These are phyloP conservation scores for Thomomys bottae DNA, from an alignment of 2,113 vertebrate genomes.

Conservation along the genomic window DNA sequence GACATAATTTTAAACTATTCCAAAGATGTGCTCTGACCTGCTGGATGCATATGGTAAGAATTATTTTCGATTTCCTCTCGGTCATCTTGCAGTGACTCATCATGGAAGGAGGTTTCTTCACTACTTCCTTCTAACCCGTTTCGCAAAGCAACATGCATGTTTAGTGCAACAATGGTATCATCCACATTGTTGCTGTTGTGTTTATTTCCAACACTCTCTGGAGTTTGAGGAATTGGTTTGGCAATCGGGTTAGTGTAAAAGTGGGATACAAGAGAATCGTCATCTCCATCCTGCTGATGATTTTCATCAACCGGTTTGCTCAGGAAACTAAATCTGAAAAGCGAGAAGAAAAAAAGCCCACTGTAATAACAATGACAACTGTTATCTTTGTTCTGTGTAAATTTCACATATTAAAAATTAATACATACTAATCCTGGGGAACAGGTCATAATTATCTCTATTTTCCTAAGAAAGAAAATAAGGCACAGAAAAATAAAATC, in stretches of 20 bases:
- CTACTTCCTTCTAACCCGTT: constrained; percentile 93
- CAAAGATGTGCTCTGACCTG: constrained; percentile 86
- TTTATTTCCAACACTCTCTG: constrained; percentile 81
- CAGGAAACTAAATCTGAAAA: constrained; percentile 61
- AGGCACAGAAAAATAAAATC: constrained; percentile 39
- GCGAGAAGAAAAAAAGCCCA: not conserved
- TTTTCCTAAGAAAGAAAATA: not conserved
- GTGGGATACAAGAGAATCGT: constrained; percentile 89
- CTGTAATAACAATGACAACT: constrained; percentile 26
- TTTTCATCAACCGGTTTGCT: constrained; percentile 87
- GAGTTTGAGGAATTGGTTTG: constrained; percentile 91
- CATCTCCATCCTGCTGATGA: constrained; percentile 85
- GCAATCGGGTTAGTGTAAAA: constrained; percentile 94
- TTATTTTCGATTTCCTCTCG: constrained; percentile 87
- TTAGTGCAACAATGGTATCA: constrained; percentile 93
- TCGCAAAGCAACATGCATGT: constrained; percentile 86
- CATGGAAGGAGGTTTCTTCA: constrained; percentile 92
- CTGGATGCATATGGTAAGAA: constrained; percentile 87
- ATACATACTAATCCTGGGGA: not conserved
- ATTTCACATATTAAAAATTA: constrained; percentile 45
- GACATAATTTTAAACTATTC: constrained; percentile 8
- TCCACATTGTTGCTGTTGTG: constrained; percentile 84
- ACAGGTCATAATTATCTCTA: not conserved
- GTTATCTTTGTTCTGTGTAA: not conserved
- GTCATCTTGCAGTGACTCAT: constrained; percentile 94